phyloP scores from a whole-genome alignment of 2,797 vertebrate species.

The Buceros bicornis region DNA sequence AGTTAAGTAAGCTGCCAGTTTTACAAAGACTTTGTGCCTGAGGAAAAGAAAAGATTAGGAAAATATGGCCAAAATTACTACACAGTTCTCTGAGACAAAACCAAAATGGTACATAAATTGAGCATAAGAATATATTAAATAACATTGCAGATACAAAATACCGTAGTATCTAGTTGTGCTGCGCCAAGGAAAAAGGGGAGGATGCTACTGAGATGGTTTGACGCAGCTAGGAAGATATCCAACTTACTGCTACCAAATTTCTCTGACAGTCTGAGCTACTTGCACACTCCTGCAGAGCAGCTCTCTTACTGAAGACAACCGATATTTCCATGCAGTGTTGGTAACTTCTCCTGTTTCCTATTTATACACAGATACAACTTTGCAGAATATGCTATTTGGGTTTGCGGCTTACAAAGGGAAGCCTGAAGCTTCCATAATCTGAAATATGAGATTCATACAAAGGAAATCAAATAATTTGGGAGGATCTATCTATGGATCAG shows the following conservation, averaged over 20 bases:
- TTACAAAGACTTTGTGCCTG: background rate
- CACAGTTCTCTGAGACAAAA: background rate
- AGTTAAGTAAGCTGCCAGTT: background rate
- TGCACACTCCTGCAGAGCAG: background rate
- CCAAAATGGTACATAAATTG: background rate
- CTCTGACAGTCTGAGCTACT: background rate
- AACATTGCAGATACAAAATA: background rate
- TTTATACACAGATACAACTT: background rate
- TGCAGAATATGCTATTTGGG: background rate
- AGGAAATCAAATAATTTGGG: background rate
- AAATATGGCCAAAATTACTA: background rate
- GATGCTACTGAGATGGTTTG: background rate
- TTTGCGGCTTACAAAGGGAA: background rate
- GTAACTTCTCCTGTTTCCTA: background rate
- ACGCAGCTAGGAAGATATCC: background rate
- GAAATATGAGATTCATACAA: background rate
- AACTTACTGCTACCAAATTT: background rate
- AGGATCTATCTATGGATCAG: background rate
- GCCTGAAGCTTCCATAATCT: background rate
- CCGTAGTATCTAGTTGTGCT: background rate
- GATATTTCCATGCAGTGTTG: background rate
- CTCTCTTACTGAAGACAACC: background rate
- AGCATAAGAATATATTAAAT: background rate
- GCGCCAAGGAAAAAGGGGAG: background rate
- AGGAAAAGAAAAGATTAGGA: background rate